Percentiles rank a stretch among this genome's conserved stretches.
These are phyloP conservation scores for Aphelenchoides avenae DNA, from an alignment of 1,140 invertebrate species.

Conservation along the genomic window DNA sequence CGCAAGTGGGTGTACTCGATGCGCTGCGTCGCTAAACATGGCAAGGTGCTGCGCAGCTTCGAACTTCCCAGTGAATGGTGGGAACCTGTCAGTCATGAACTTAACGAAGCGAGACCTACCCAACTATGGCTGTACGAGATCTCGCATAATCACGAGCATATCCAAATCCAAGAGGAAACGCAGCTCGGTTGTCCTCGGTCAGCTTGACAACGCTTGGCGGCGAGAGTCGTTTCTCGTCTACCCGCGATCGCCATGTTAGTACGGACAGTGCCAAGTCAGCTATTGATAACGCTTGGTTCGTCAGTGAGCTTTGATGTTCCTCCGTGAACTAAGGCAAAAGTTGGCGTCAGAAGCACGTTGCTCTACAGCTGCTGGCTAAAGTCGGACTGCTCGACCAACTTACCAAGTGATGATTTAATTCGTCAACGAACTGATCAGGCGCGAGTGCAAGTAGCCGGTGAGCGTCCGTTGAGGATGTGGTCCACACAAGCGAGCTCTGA, in stretches of 20 bases:
- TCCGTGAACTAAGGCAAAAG: conserved; percentile 68
- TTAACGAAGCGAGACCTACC: no score
- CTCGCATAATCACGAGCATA: conserved; percentile 79
- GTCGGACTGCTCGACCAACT: no score
- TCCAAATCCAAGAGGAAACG: conserved; percentile 84
- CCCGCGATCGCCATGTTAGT: no score
- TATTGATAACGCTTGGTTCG: conserved; percentile 52
- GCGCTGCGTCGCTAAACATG: conserved; percentile 77
- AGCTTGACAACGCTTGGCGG: no score
- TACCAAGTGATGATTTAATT: conserved; percentile 79
- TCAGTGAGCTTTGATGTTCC: conserved; percentile 61
- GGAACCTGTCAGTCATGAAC: not conserved
- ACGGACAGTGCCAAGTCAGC: no score
- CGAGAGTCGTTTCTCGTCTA: no score
- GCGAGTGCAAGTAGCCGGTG: conserved; percentile 70
- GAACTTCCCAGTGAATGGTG: not conserved
- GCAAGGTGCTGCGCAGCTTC: conserved; percentile 22
- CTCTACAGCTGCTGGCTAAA: no score
- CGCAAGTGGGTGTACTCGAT: conserved; percentile 89
- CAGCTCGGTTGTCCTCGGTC: conserved; percentile 68
- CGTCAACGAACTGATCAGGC: conserved; percentile 79
- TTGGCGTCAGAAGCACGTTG: no score
- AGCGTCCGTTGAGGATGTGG: conserved; percentile 71
- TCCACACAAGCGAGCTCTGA: conserved; percentile 85
- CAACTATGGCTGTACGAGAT: conserved; percentile 73